phyloP scores from a whole-genome alignment of 2,113 vertebrate species.

The Crocuta crocuta region DNA sequence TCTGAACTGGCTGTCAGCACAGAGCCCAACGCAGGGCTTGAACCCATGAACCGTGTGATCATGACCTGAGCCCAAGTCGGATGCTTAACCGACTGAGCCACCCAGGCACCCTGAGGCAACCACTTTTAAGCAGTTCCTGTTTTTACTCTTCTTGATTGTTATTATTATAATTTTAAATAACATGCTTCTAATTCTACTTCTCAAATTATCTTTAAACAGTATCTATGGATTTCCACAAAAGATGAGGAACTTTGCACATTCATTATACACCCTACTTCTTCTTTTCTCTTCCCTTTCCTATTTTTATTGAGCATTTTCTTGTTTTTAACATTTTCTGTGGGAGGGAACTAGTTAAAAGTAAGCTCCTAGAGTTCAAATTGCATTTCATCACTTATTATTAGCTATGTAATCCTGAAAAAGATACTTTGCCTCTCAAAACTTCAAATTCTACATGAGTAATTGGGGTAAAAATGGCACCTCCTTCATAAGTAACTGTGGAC shows the following conservation, averaged over 20 bases:
- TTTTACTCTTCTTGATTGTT: slow-evolving; percentile 42
- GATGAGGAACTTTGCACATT: not conserved
- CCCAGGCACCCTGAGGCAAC: not conserved
- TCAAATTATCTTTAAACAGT: slow-evolving; percentile 36
- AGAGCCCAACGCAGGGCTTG: too few species aligned
- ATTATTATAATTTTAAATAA: slow-evolving; percentile 45
- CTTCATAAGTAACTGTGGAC: not conserved
- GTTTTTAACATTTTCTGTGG: not conserved
- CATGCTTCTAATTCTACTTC: slow-evolving; percentile 13
- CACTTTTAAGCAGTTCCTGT: not conserved
- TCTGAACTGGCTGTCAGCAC: too few species aligned
- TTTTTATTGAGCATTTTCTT: not conserved
- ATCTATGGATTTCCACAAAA: slow-evolving; percentile 21
- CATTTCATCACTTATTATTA: not conserved
- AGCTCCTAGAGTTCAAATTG: not conserved
- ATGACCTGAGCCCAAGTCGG: too few species aligned
- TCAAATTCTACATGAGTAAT: not conserved
- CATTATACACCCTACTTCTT: not conserved
- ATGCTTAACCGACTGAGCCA: too few species aligned
- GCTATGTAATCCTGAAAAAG: not conserved
- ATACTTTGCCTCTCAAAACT: not conserved
- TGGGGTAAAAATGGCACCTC: not conserved
- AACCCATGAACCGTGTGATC: too few species aligned
- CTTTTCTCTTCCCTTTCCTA: not conserved
- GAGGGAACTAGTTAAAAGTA: not conserved